These are phyloP conservation scores for Cryptoprocta ferox DNA, from an alignment of 2,797 vertebrate species.

Conservation along the genomic window DNA sequence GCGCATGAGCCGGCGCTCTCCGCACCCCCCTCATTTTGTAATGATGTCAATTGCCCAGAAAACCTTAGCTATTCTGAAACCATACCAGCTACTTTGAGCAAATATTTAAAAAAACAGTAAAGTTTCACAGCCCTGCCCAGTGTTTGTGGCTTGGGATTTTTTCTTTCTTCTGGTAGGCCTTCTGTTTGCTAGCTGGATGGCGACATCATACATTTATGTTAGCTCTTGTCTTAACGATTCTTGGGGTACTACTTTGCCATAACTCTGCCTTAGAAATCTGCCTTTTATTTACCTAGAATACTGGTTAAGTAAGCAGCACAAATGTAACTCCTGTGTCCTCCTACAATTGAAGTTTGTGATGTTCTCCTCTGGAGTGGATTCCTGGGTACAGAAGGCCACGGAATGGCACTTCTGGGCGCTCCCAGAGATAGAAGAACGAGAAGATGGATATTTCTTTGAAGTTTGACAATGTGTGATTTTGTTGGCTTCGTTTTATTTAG, in stretches of 20 bases:
- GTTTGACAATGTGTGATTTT: background rate
- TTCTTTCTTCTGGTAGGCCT: background rate
- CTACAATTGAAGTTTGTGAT: background rate
- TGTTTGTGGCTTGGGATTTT: background rate
- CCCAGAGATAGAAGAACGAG: background rate
- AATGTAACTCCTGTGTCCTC: background rate
- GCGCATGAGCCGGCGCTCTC: background rate
- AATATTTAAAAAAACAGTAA: background rate
- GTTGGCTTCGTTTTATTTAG: background rate
- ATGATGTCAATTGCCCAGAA: background rate
- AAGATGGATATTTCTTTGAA: background rate
- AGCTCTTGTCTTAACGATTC: background rate
- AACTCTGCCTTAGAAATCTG: background rate
- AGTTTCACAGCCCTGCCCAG: background rate
- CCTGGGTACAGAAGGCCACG: background rate
- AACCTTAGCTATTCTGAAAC: background rate
- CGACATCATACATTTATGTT: background rate
- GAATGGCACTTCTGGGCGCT: background rate
- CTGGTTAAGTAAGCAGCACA: background rate
- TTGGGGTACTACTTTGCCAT: background rate
- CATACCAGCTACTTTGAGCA: background rate
- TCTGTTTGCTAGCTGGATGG: background rate
- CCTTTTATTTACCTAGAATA: background rate
- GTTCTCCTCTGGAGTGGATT: background rate
- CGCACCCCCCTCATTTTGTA: background rate